Evolutionary conservation across 2,113 vertebrate species (phyloP).

Genomic region (Saguinus imperator): DNA sequence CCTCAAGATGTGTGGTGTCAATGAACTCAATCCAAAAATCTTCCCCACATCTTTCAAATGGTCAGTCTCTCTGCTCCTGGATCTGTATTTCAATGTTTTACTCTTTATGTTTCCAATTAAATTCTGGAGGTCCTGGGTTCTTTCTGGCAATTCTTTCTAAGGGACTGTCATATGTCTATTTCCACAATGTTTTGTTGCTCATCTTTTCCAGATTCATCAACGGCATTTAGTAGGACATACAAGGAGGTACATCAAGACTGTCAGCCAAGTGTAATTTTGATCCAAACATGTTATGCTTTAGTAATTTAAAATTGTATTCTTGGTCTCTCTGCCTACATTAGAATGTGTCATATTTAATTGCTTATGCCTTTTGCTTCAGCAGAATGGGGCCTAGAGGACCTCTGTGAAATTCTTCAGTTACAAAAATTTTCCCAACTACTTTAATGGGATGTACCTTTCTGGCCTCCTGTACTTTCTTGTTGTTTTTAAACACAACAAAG

Average conservation of each 20-base stretch:
- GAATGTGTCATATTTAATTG: neutral
- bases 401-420: neutral
- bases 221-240: neutral
- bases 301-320: neutral
- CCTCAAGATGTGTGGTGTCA: accelerated
- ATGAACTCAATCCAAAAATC: neutral
- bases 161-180: neutral
- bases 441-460: neutral
- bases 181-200: neutral
- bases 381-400: neutral
- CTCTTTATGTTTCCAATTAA: neutral
- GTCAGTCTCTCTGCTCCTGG: neutral
- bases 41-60: neutral
- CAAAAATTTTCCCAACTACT: neutral
- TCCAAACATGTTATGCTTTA: neutral
- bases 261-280: neutral
- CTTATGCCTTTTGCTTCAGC: neutral
- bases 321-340: neutral
- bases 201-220: neutral
- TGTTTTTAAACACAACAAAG: constrained; percentile 37
- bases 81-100: neutral
- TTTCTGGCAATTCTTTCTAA: neutral
- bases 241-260: neutral
- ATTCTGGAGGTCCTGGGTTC: neutral
- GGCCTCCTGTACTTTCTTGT: neutral